These are phyloP conservation scores for Beroe forskalii DNA, from an alignment of 37 sponge, comb jelly and placozoan genomes.

Conservation along the genomic window DNA sequence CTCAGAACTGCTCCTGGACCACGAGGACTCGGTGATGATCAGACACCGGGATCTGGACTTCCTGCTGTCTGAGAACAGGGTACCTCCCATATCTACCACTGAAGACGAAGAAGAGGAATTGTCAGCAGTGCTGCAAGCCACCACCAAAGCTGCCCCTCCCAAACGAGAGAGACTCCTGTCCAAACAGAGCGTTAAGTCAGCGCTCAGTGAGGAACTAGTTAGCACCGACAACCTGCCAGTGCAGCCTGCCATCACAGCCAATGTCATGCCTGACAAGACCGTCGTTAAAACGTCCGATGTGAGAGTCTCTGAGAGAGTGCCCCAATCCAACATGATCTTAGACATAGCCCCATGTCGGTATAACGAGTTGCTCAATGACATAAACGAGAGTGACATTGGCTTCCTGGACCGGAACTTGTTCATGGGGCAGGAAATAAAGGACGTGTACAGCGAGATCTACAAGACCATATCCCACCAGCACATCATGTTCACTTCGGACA, in stretches of 20 bases:
- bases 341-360: constrained; percentile 69
- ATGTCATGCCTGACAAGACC: constrained; percentile 48
- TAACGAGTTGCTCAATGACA: constrained; percentile 77
- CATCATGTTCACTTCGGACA: constrained; percentile 66
- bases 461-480: constrained; percentile 71
- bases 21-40: background rate
- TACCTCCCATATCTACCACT: background rate
- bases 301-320: constrained; percentile 76
- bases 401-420: constrained; percentile 75
- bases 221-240: background rate
- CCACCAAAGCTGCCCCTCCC: constrained; percentile 11
- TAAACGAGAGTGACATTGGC: constrained; percentile 66
- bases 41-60: constrained; percentile 37
- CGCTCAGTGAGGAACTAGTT: background rate
- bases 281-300: constrained; percentile 69
- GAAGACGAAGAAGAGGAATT: constrained; percentile 55
- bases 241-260: constrained; percentile 51
- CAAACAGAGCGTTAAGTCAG: background rate
- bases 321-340: constrained; percentile 69
- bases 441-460: constrained; percentile 76
- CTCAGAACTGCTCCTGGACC: background rate
- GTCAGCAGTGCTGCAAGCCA: constrained; percentile 22
- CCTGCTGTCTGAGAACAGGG: constrained; percentile 52
- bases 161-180: background rate
- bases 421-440: constrained; percentile 71